Percentiles rank a stretch among this genome's conserved stretches.
These are phyloP conservation scores for Holothuria glaberrima DNA, from an alignment of 35 echinoderm and acorn worm species.

Conservation along the genomic window DNA sequence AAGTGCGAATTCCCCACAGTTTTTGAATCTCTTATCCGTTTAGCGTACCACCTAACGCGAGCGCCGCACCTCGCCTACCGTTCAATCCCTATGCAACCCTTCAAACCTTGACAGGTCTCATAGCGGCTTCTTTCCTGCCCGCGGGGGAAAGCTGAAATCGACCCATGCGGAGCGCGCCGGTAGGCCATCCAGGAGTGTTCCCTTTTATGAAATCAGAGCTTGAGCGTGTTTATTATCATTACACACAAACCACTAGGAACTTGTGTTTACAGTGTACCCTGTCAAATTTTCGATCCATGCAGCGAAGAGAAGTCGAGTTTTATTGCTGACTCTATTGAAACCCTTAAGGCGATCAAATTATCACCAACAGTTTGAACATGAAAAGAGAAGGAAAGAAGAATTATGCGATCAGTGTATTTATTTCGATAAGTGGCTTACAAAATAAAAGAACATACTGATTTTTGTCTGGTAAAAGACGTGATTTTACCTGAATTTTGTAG, in stretches of 20 bases:
- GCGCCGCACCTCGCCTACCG: constrained; percentile 7
- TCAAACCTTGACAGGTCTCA: constrained; percentile 39
- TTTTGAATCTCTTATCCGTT: constrained; percentile 10
- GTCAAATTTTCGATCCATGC: constrained; percentile 13
- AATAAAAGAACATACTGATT: neutral
- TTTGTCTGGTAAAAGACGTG: neutral
- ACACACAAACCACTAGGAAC: constrained; percentile 41
- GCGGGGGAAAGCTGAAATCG: constrained; percentile 51
- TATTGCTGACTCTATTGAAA: constrained; percentile 29
- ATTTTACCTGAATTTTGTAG: neutral
- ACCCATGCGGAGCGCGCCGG: constrained; percentile 56
- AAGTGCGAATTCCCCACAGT: constrained; percentile 50
- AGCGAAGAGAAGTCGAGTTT: constrained; percentile 12
- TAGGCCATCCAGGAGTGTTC: constrained; percentile 50
- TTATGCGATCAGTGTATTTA: constrained; percentile 40
- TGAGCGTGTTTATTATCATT: constrained; percentile 58
- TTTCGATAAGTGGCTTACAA: constrained; percentile 30
- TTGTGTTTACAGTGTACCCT: constrained; percentile 52
- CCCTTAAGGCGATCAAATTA: constrained; percentile 10
- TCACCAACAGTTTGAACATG: neutral
- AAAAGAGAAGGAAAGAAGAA: neutral
- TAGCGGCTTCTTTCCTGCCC: constrained; percentile 46
- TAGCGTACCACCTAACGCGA: constrained; percentile 20
- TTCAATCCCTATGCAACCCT: constrained; percentile 13
- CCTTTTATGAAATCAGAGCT: constrained; percentile 55